phyloP scores from a whole-genome alignment of 1,140 invertebrate species.

The Sitophilus oryzae region DNA sequence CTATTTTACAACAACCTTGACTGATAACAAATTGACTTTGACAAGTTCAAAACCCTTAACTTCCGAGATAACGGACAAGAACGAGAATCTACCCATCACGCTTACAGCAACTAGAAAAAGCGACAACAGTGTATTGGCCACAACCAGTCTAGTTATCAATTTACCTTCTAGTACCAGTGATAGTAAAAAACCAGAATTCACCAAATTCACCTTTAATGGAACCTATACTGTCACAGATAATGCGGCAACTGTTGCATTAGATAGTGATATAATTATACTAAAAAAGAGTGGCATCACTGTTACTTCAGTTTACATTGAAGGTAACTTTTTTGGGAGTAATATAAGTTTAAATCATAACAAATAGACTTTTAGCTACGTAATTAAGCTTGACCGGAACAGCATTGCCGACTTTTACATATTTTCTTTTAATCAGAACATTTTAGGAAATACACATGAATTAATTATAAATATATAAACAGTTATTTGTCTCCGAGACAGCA shows the following conservation, averaged over 20 bases:
- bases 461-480: no score
- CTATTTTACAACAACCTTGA: constrained; percentile 4
- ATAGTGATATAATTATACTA: background rate
- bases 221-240: background rate
- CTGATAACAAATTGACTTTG: constrained; percentile 3
- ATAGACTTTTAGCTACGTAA: no score
- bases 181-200: constrained; percentile 14
- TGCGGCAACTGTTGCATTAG: background rate
- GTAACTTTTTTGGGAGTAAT: background rate
- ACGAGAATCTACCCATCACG: constrained; percentile 2
- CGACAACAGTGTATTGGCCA: constrained; percentile 10
- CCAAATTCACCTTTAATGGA: constrained; percentile 5
- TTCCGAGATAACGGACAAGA: constrained; percentile 3
- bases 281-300: background rate
- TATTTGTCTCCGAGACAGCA: no score
- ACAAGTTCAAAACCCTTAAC: constrained; percentile 2
- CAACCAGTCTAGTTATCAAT: constrained; percentile 12
- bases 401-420: no score
- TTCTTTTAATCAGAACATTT: no score
- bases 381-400: no score
- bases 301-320: background rate
- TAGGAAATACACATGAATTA: no score
- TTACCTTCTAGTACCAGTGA: constrained; percentile 1
- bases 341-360: no score
- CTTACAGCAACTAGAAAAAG: constrained; percentile 9